Evolutionary conservation across 2,797 vertebrate genomes (phyloP), one percentile per base, ranked within the genome.

Genomic region (Trichosurus vulpecula): DNA sequence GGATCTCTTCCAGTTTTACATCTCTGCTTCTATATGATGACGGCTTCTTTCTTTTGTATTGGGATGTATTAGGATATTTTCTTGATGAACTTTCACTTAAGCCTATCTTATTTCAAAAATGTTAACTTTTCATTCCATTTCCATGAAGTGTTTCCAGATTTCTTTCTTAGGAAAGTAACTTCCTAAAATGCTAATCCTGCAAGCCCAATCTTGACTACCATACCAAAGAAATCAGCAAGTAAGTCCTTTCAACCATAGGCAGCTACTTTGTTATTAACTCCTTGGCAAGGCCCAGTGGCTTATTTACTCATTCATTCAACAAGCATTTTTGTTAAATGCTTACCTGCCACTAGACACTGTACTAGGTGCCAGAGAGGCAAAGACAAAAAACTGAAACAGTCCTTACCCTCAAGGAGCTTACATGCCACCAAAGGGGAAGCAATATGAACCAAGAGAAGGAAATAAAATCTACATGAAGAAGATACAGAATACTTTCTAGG

Each of bases 111-210:
- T 66, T 66, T n/a, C 14, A n/a, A 66, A 66, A 19, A 66, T n/a
- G 35, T n/a, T n/a, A 14, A 35, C 58, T 66, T 57, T 57, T 57
- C 10, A 58, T 58, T 58, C 57, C 29, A 31, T 58, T 58, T 58
- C 57, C 10, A 30, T 58, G 57, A 58, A 31, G 29, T 58, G 57
- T 31, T 58, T 58, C 29, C 57, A 58, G 57, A 58, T 31, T 58
- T 31, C 9, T n/a, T 54, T 57, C 93, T 95, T 91, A 54, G 93
- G 92, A 92, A 97, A 95, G 61, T 5, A 54, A 11, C 91, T 90
- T 94, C 92, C 92, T 93, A 96, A 95, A 95, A 93, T 66, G 54
- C 92, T 94, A 47, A 90, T 55, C 8, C 52, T 93, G 93, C 19
- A 91, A 94, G 56, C 52, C 13, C 0, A 22, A 41, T 74, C 66